Conservation (phyloP, 1,140 invertebrate genomes). For the Drosophila subobscura region DNA sequence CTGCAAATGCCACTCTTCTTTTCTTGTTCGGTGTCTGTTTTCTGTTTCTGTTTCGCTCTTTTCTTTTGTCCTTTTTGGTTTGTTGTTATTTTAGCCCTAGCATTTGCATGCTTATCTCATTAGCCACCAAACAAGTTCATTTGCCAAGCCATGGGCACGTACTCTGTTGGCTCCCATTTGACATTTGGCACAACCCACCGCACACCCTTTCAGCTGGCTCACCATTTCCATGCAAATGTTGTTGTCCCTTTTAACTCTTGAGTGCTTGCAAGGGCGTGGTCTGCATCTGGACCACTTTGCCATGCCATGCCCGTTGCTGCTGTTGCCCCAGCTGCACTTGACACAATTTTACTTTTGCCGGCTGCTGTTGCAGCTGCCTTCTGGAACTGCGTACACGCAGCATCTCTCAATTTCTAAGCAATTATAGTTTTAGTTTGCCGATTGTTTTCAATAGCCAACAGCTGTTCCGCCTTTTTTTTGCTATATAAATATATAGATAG, state of each 20-base stretch:
- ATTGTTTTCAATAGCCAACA: slow-evolving; percentile 27
- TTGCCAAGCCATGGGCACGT: slow-evolving; percentile 61
- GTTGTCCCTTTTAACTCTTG: slow-evolving; percentile 61
- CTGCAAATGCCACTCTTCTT: too few species aligned
- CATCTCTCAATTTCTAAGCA: slow-evolving; percentile 44
- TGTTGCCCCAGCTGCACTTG: slow-evolving; percentile 48
- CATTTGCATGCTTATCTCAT: slow-evolving; percentile 76
- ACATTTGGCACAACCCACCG: slow-evolving; percentile 44
- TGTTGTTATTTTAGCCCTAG: slow-evolving; percentile 13
- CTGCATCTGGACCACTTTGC: slow-evolving; percentile 20
- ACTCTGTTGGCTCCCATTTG: slow-evolving; percentile 32
- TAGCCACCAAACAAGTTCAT: slow-evolving; percentile 77
- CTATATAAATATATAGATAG: slow-evolving; percentile 25
- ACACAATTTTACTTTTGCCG: slow-evolving; percentile 47
- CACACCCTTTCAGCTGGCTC: slow-evolving; percentile 17
- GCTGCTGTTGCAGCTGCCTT: slow-evolving; percentile 12
- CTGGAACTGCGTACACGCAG: slow-evolving; percentile 27
- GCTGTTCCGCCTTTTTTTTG: slow-evolving; percentile 46
- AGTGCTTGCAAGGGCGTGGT: slow-evolving; percentile 49
- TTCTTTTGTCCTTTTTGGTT: slow-evolving; percentile 20
- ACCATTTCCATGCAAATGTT: slow-evolving; percentile 72
- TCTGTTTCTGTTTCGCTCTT: slow-evolving; percentile 15
- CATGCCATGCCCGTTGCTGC: slow-evolving; percentile 1
- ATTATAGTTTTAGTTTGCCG: slow-evolving; percentile 45
- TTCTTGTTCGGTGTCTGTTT: slow-evolving; percentile 9